Evolutionary conservation across 2,888 invertebrate species (phyloP), one percentile per base, ranked within the genome.

Genomic region (Clivina fossor): DNA sequence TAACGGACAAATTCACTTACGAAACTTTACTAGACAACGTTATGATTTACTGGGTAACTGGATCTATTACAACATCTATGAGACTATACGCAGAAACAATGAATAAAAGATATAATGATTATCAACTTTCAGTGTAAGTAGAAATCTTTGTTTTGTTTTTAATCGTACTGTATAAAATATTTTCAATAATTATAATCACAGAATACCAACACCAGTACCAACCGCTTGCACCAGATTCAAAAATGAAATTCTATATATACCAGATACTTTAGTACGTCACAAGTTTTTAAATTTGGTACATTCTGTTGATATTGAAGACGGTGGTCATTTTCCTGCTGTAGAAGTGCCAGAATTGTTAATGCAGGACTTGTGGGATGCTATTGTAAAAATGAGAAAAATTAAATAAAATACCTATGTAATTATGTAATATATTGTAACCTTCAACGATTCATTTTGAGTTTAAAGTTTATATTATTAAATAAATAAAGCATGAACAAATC

Each of bases 251-350:
- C 32, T 73, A 0, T 81, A 80, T 59, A 69, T 74, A 8, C 80
- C 88, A 0, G 82, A 86, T 62, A 75, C 71, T 11, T 68, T 85
- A 3, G 65, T 90, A 3, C 72, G 74, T 37, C 70, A 79, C 19
- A 44, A 44, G 63, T 90, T 77, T 69, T 69, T 66, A 9, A 88
- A 90, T 70, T 71, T 92, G 46, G 74, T 90, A 3, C 86, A 85
- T 41, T 82, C 81, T 63, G 85, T 80, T 0, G 76, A 84, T 30
- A 77, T 84, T 24, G 74, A 79, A 0, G 75, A 80, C 1, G 92
- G 92, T 1, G 94, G 93, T 0, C 93, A 93, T 68, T 95, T 93
- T 70, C 86, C 87, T 0, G 90, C 91, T 0, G 73, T 91, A 49
- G 90, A 94, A 69, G 77, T 82, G 58, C 91, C 94, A 0, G 71